These are phyloP conservation scores for Tapirus indicus DNA, from an alignment of 2,797 vertebrate species.

Conservation along the genomic window DNA sequence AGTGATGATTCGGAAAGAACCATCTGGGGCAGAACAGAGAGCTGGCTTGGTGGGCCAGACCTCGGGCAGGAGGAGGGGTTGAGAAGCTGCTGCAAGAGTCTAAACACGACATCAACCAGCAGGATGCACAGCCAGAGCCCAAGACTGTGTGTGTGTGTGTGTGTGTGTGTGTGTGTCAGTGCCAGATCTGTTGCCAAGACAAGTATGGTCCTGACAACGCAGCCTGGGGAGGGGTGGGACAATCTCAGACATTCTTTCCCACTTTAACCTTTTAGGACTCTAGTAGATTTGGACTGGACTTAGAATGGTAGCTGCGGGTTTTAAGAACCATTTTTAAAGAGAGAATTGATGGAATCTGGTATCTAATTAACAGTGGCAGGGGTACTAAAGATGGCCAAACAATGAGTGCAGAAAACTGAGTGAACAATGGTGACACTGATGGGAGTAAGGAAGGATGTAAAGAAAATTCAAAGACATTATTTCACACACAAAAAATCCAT, in stretches of 20 bases:
- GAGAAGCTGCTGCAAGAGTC: background rate
- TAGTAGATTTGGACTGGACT: background rate
- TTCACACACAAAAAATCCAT: background rate
- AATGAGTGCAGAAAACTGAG: background rate
- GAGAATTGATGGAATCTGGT: background rate
- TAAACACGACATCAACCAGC: fast-evolving
- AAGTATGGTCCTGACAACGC: fast-evolving
- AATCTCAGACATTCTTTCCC: background rate
- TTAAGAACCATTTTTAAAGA: background rate
- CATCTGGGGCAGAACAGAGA: background rate
- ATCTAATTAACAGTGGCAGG: background rate
- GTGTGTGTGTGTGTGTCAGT: fast-evolving
- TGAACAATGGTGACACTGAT: fast-evolving
- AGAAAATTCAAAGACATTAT: background rate
- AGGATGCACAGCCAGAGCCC: fast-evolving
- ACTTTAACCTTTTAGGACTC: background rate
- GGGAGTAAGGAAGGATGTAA: background rate
- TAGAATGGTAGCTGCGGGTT: background rate
- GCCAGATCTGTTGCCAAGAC: no score
- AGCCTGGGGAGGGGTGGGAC: background rate
- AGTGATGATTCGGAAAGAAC: background rate
- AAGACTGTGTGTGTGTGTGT: fast-evolving
- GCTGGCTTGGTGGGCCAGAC: background rate
- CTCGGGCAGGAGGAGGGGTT: background rate
- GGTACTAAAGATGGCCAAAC: background rate